phyloP scores from a whole-genome alignment of 1,140 invertebrate genomes.

The Macrobrachium nipponense region DNA sequence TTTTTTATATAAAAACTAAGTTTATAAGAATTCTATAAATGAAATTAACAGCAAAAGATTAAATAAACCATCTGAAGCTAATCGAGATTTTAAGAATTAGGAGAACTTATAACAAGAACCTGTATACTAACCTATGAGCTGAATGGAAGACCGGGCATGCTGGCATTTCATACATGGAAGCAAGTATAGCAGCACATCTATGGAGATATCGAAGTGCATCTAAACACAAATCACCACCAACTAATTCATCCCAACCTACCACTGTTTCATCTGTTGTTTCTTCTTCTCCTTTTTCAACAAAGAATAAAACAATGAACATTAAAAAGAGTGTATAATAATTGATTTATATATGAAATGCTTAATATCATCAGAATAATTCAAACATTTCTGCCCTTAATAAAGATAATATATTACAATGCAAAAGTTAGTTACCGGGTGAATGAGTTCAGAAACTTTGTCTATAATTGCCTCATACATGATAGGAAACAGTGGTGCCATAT shows the following conservation, averaged over 20 bases:
- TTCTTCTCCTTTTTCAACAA: conserved; percentile 65
- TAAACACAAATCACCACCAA: conserved; percentile 77
- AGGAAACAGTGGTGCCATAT: too few relatives aligned
- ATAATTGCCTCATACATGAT: too few relatives aligned
- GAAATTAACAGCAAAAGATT: too few relatives aligned
- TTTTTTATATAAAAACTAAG: too few relatives aligned
- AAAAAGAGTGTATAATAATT: neutral
- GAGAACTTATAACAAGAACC: neutral
- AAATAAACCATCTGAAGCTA: too few relatives aligned
- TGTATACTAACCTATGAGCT: conserved; percentile 75
- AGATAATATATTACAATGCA: too few relatives aligned
- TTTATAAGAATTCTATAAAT: too few relatives aligned
- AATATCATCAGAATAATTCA: neutral
- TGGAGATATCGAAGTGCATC: conserved; percentile 88
- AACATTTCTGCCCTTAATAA: too few relatives aligned
- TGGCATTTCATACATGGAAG: conserved; percentile 94
- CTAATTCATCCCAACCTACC: conserved; percentile 57
- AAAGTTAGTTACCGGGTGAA: too few relatives aligned
- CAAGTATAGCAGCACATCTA: conserved; percentile 86
- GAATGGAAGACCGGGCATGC: conserved; percentile 93
- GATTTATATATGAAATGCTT: neutral
- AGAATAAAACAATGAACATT: neutral
- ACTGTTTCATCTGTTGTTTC: conserved; percentile 67
- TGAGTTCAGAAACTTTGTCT: too few relatives aligned
- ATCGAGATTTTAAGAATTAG: too few relatives aligned